Evolutionary conservation across 2,113 vertebrate species (phyloP).

Genomic region (Raja brachyura): DNA sequence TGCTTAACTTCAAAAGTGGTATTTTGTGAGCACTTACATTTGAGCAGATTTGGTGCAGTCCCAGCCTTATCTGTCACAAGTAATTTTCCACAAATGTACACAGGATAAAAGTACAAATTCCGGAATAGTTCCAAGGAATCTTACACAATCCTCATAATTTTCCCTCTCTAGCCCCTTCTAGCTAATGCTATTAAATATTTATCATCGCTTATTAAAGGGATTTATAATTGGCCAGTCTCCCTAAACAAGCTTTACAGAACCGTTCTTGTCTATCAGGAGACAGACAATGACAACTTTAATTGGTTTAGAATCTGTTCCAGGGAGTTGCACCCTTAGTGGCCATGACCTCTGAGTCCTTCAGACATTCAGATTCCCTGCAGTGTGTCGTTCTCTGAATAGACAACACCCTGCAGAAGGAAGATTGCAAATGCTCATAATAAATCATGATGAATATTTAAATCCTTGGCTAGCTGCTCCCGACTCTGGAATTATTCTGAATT

Average conservation of each 20-base stretch:
- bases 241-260: constrained; percentile 22
- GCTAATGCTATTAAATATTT: constrained; percentile 31
- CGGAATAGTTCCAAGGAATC: neutral
- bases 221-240: constrained; percentile 15
- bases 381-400: neutral
- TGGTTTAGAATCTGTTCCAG: constrained; percentile 23
- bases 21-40: constrained; percentile 3
- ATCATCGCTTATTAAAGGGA: constrained; percentile 23
- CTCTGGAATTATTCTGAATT: neutral
- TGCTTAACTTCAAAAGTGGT: constrained; percentile 26
- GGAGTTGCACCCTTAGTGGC: neutral
- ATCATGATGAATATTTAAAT: constrained; percentile 20
- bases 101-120: neutral
- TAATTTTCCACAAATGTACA: neutral
- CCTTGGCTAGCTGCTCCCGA: neutral
- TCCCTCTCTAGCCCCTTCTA: neutral
- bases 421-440: constrained; percentile 14
- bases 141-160: neutral
- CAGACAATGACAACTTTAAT: constrained; percentile 15
- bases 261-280: constrained; percentile 12
- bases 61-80: constrained; percentile 6
- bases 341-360: constrained; percentile 5
- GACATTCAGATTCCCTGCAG: constrained; percentile 8
- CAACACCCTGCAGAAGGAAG: constrained; percentile 16
- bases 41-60: neutral